Conservation (phyloP, 2,797 vertebrate genomes). For the Loris lydekkerianus region DNA sequence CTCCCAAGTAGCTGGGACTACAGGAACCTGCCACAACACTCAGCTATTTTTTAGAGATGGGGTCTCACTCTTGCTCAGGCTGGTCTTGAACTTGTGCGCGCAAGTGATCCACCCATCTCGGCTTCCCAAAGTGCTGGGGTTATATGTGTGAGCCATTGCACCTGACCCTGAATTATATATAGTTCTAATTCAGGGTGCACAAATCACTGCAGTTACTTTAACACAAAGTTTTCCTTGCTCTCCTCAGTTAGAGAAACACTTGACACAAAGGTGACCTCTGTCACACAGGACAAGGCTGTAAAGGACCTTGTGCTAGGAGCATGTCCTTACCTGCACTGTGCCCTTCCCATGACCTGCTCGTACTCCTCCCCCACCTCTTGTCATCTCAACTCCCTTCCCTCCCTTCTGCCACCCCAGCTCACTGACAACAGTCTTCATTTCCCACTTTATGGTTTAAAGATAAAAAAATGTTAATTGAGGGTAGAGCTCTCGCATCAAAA, state of each 20-base stretch:
- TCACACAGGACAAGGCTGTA: background rate
- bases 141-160: too few species aligned
- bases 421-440: conserved; percentile 35
- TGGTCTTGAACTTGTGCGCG: too few species aligned
- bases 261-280: background rate
- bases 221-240: background rate
- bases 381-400: background rate
- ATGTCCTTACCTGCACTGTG: background rate
- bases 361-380: background rate
- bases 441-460: conserved; percentile 45
- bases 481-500: conserved; percentile 56
- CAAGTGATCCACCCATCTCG: too few species aligned
- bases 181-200: background rate
- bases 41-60: too few species aligned
- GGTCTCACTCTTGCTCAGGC: too few species aligned
- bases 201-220: background rate
- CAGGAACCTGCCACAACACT: too few species aligned
- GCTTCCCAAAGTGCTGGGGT: too few species aligned
- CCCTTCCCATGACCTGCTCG: background rate
- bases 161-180: too few species aligned
- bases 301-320: rapidly evolving
- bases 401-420: background rate
- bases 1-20: too few species aligned
- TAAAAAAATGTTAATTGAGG: conserved; percentile 70
- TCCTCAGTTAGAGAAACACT: background rate